Evolutionary conservation across 2,113 vertebrate species (phyloP), one percentile per base, ranked within the genome.

Genomic region (Oplegnathus fasciatus): DNA sequence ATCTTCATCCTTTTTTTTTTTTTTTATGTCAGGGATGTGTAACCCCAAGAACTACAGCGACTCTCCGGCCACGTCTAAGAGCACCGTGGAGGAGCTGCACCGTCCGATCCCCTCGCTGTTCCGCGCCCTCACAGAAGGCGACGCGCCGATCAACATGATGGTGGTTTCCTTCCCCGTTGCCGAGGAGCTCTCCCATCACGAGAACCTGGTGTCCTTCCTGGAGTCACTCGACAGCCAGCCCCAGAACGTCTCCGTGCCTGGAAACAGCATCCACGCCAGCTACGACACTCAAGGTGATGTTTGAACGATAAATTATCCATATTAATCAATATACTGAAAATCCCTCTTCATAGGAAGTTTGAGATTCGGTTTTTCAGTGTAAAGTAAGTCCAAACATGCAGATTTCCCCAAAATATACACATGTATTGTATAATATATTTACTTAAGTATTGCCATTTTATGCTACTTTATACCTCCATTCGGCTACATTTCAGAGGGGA

Each of bases 11-110:
- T 3, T 30, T 1, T 87, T 26, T 17, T 50, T 62, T 57, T 37
- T 4, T 4, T 37, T 37, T 37, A 0, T 54, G 0, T 82, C 90
- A 99, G 98, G 98, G 54, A 99, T 99, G 98, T 99, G 98, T 72
- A 99, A 99, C 91, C 98, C 98, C 69, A 97, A 97, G 84, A 99
- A 99, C 94, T 97, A 98, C 89, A 99, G 97, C 15, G 98, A 99
- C 94, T 98, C 98, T 0, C 98, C 98, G 1, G 98, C 98, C 10
- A 99, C 98, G 0, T 99, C 98, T 0, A 99, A 99, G 95, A 99
- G 98, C 94, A 99, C 98, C 0, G 98, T 99, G 0, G 98, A 99
- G 93, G 98, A 99, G 90, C 92, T 99, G 66, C 97, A 98, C n/a
- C 97, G 97, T 44, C 97, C 98, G 0, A 99, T 99, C 88, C 98